Evolutionary conservation across 1,140 invertebrate genomes (phyloP).

Genomic region (Bradynema listronoti): DNA sequence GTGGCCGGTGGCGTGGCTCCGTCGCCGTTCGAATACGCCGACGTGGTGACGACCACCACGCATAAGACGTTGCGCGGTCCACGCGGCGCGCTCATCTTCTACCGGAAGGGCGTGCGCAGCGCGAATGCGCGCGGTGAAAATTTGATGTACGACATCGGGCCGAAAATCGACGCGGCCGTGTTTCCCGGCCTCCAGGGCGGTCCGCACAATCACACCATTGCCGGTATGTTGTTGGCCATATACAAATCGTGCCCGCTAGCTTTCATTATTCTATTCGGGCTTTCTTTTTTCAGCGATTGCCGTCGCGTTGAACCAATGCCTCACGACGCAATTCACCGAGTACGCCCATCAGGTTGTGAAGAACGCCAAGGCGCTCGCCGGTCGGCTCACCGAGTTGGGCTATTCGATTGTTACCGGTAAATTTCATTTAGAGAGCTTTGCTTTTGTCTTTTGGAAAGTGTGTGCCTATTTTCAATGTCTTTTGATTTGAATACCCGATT

Average conservation of each 20-base stretch:
- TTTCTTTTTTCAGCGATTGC: slow-evolving; percentile 69
- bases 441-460: no score
- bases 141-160: slow-evolving; percentile 77
- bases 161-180: slow-evolving; percentile 80
- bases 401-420: slow-evolving; percentile 63
- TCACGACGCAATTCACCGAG: slow-evolving; percentile 70
- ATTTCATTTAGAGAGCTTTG: slow-evolving; percentile 38
- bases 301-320: slow-evolving; percentile 78
- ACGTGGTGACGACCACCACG: slow-evolving; percentile 68
- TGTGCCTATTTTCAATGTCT: no score
- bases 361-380: slow-evolving; percentile 62
- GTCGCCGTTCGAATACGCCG: slow-evolving; percentile 82
- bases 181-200: slow-evolving; percentile 88
- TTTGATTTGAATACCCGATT: no score
- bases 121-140: slow-evolving; percentile 67
- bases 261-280: not conserved
- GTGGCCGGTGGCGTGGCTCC: slow-evolving; percentile 79
- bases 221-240: slow-evolving; percentile 56
- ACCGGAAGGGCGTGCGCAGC: slow-evolving; percentile 54
- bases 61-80: slow-evolving; percentile 69
- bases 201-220: slow-evolving; percentile 83
- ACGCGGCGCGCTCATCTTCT: slow-evolving; percentile 60
- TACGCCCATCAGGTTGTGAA: slow-evolving; percentile 77
- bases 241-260: not conserved
- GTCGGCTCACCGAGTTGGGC: slow-evolving; percentile 59